Conservation (phyloP, 2,113 vertebrate genomes). For the Polypterus senegalus region DNA sequence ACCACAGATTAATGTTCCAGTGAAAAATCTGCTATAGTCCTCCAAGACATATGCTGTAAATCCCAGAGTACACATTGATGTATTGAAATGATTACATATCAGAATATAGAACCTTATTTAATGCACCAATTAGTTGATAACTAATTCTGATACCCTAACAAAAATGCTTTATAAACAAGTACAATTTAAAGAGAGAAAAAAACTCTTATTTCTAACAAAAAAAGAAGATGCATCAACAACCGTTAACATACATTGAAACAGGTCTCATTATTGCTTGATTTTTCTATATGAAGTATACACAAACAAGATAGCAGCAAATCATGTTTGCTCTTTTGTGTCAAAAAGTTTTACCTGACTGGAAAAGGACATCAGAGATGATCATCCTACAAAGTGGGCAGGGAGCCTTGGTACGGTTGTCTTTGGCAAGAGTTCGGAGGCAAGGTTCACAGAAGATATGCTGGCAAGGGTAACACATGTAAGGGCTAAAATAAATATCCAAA, state of each 20-base stretch:
- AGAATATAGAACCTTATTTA: no score
- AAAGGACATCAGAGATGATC: conserved; percentile 65
- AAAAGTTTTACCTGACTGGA: conserved; percentile 69
- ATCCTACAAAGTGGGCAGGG: conserved; percentile 78
- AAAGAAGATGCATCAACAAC: no score
- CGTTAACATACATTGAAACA: background rate
- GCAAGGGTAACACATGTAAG: conserved; percentile 79
- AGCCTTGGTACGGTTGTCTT: conserved; percentile 62
- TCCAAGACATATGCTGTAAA: no score
- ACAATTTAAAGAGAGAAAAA: no score
- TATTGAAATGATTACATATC: no score
- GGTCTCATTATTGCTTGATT: background rate
- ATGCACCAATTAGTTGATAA: no score
- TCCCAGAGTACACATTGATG: no score
- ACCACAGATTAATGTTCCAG: no score
- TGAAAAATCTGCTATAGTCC: no score
- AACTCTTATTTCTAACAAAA: no score
- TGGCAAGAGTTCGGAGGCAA: conserved; percentile 75
- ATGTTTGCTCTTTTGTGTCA: background rate
- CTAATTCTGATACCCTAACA: no score
- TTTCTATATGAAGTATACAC: background rate
- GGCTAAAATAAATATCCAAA: conserved; percentile 82
- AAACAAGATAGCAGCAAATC: background rate
- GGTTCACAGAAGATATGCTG: conserved; percentile 87
- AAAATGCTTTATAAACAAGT: no score